Evolutionary conservation across 2,888 invertebrate genomes (phyloP).

Genomic region (Anaspis maculata): DNA sequence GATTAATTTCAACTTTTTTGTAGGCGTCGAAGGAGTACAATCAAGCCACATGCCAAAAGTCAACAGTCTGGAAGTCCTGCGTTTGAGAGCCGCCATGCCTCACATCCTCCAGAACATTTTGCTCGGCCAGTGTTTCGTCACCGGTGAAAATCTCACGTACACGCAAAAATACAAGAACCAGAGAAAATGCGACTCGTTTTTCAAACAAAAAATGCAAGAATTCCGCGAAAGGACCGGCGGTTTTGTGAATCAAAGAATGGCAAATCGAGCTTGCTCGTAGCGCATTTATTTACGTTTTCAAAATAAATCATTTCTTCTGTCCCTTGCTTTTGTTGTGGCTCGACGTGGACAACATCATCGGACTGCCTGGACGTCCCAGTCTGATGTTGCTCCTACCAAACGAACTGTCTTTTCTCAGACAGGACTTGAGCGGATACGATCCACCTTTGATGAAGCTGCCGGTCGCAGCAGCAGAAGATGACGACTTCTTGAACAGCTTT

Average conservation of each 20-base stretch:
- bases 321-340: constrained; percentile 4
- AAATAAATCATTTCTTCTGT: constrained; percentile 1
- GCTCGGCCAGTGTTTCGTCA: constrained; percentile 31
- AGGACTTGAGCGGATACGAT: constrained; percentile 27
- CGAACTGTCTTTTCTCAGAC: constrained; percentile 18
- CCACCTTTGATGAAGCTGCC: constrained; percentile 25
- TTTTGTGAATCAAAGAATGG: neutral
- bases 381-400: constrained; percentile 19
- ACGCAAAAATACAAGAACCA: constrained; percentile 5
- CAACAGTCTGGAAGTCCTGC: constrained; percentile 28
- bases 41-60: constrained; percentile 36
- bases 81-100: constrained; percentile 27
- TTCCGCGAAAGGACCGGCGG: neutral
- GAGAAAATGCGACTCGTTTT: constrained; percentile 2
- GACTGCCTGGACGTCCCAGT: constrained; percentile 26
- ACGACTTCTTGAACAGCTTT: constrained; percentile 24
- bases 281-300: constrained; percentile 1
- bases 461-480: constrained; percentile 4
- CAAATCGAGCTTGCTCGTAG: neutral
- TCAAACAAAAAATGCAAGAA: constrained; percentile 6
- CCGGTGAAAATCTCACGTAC: constrained; percentile 20
- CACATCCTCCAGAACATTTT: constrained; percentile 28
- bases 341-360: constrained; percentile 22
- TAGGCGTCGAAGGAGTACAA: constrained; percentile 33
- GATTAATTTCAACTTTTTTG: too few relatives aligned